Evolutionary conservation across 2,888 invertebrate species (phyloP), one percentile per base, ranked within the genome.

Genomic region (Rhingia campestris): DNA sequence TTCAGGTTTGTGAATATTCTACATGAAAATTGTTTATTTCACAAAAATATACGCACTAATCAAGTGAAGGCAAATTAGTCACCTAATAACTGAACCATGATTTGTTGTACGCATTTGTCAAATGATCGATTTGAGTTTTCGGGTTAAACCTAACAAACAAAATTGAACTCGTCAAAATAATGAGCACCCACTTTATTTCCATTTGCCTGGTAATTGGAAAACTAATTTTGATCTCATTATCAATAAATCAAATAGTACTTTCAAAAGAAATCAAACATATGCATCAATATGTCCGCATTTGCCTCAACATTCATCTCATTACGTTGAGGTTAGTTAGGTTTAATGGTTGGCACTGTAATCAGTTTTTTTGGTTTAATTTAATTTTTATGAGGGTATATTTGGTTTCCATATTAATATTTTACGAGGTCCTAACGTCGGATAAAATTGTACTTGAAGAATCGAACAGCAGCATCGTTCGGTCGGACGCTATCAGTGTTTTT

Each of bases 231-330:
- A 43, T 43, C 49, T 63, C 14, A 67, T 73, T 53, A 53, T 37
- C 59, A 67, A 49, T 74, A 14, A 70, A 49, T 80, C 37, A 39
- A 39, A 14, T 74, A 4, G 12, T 12, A 30, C n/a, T 30, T 22
- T 12, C 12, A 7, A 10, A 1, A 35, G 6, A 14, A 39, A 41
- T 30, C 37, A 2, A 14, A 4, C 3, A 12, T 14, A 4, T 32
- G 7, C 6, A 14, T 0, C 9, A 12, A 10, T 22, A 12, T 14
- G n/a, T 2, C 22, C 22, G 2, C 9, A 33, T 54, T 53, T 9
- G 43, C 6, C 35, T 66, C 66, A 73, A 79, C 64, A 66, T 54
- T 73, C 39, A 59, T 56, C 37, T 49, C 56, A 70, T 64, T 53
- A 33, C 41, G 69, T 47, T 58, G 47, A 47, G 22, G 47, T 37